These are phyloP conservation scores for Myrmophylax atrothorax DNA, from an alignment of 2,113 vertebrate species.

Conservation along the genomic window DNA sequence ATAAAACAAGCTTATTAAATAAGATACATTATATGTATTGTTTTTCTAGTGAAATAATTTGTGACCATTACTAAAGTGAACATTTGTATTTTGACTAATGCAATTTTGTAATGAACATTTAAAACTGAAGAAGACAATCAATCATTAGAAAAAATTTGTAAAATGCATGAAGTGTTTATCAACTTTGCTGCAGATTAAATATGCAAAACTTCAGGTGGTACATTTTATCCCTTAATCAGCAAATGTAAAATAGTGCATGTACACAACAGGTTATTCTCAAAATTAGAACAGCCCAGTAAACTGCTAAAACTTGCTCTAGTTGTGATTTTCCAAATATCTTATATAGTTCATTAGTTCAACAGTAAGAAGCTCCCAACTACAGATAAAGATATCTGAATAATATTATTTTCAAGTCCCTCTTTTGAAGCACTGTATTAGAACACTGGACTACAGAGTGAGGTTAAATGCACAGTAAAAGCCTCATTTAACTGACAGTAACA, in stretches of 20 bases:
- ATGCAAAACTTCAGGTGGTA: not conserved
- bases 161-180: not conserved
- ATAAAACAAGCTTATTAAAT: not conserved
- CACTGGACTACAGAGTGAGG: rapidly evolving
- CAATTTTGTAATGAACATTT: not conserved
- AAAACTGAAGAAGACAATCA: not conserved
- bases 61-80: not conserved
- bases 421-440: not conserved
- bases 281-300: not conserved
- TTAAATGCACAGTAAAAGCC: not conserved
- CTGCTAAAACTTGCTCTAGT: not conserved
- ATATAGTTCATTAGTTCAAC: not conserved
- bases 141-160: not conserved
- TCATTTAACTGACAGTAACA: not conserved
- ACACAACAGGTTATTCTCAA: not conserved
- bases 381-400: not conserved
- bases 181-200: not conserved
- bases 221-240: not conserved
- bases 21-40: not conserved
- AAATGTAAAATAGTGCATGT: not conserved
- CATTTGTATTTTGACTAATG: not conserved
- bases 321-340: not conserved
- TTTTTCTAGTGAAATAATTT: not conserved
- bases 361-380: not conserved
- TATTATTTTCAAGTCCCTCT: not conserved